A percentile compares a stretch with the other conserved stretches of the same genome.
Conservation (phyloP, 2,888 invertebrate genomes). For the Allolobophora icterica region DNA sequence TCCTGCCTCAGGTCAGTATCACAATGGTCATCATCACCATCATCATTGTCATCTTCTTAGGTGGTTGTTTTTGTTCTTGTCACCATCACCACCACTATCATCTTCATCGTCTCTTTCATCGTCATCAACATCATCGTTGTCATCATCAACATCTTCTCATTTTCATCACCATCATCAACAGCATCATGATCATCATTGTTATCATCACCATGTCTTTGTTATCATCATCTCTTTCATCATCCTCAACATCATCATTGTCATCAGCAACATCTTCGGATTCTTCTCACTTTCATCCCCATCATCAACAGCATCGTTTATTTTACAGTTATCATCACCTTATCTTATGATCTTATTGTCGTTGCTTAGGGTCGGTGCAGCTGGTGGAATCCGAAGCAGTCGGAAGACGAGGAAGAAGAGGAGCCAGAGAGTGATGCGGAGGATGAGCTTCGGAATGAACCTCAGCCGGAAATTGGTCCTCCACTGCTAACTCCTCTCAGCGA, state of each 20-base stretch:
- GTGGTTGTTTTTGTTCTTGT: background rate
- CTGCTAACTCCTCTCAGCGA: constrained; percentile 77
- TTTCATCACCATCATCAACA: background rate
- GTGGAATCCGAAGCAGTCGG: constrained; percentile 65
- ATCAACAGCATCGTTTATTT: background rate
- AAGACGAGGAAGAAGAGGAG: constrained; percentile 70
- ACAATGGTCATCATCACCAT: background rate
- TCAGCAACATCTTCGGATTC: constrained; percentile 12
- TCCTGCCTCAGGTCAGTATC: constrained; percentile 74
- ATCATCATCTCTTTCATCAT: background rate
- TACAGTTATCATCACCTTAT: constrained; percentile 2
- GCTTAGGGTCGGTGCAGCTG: constrained; percentile 66
- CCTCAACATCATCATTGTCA: background rate
- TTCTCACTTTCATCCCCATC: background rate
- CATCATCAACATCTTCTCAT: constrained; percentile 14
- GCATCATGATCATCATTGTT: background rate
- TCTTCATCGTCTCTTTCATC: no score
- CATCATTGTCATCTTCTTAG: background rate
- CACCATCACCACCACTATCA: background rate
- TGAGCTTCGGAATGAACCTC: constrained; percentile 68
- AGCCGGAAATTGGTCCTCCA: constrained; percentile 74
- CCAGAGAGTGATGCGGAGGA: constrained; percentile 67
- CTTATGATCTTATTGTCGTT: background rate
- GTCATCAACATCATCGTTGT: background rate
- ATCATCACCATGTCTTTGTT: background rate